Evolutionary conservation across 2,888 invertebrate genomes (phyloP).

Genomic region (Junonia oenone): DNA sequence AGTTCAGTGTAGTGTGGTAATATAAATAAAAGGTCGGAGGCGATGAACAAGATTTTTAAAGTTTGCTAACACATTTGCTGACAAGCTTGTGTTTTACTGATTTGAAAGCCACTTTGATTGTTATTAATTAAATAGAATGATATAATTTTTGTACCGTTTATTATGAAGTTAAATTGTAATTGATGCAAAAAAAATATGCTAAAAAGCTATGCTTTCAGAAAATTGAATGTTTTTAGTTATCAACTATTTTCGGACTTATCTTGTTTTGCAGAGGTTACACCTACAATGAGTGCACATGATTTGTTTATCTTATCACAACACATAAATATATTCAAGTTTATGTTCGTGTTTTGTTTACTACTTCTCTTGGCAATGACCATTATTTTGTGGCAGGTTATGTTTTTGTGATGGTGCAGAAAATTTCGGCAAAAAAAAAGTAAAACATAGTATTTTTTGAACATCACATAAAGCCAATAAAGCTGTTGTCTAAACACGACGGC

Average conservation of each 20-base stretch:
- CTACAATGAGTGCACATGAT: neutral
- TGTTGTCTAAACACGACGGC: slow-evolving; percentile 44
- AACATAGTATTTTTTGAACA: slow-evolving; percentile 22
- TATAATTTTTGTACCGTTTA: too few relatives aligned
- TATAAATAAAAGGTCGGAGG: too few relatives aligned
- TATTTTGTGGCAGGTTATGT: neutral
- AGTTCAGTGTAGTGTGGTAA: too few relatives aligned
- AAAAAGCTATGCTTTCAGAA: neutral
- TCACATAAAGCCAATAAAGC: slow-evolving; percentile 38
- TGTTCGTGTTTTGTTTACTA: slow-evolving; percentile 19
- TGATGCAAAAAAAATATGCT: too few relatives aligned
- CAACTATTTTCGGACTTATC: slow-evolving; percentile 6
- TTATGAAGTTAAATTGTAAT: too few relatives aligned
- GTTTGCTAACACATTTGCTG: too few relatives aligned
- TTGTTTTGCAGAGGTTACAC: neutral
- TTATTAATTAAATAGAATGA: too few relatives aligned
- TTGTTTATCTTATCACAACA: slow-evolving; percentile 9
- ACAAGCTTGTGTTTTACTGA: too few relatives aligned
- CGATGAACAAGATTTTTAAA: too few relatives aligned
- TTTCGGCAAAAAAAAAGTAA: neutral
- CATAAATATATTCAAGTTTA: neutral
- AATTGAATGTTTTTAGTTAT: neutral
- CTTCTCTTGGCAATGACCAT: slow-evolving; percentile 5
- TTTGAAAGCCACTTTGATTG: too few relatives aligned
- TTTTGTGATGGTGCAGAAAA: slow-evolving; percentile 13